Evolutionary conservation across 2,888 invertebrate species (phyloP).

Genomic region (Lysandra coridon): DNA sequence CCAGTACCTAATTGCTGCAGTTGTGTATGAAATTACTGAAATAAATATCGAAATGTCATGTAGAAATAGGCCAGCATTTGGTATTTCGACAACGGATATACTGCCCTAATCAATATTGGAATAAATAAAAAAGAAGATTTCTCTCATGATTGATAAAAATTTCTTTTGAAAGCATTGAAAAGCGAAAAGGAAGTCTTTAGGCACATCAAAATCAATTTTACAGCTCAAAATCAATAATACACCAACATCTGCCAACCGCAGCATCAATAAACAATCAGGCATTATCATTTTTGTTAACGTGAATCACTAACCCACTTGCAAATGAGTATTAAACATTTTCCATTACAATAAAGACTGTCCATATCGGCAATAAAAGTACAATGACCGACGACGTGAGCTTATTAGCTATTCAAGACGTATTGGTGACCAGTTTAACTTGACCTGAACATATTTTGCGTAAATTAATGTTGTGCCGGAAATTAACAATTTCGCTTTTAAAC

Average conservation of each 20-base stretch:
- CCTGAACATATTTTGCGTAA: slow-evolving; percentile 2
- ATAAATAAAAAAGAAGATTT: neutral
- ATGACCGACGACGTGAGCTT: slow-evolving; percentile 50
- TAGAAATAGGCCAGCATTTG: too few relatives aligned
- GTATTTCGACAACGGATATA: too few relatives aligned
- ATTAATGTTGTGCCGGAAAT: neutral
- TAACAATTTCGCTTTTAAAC: neutral
- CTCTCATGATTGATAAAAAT: neutral
- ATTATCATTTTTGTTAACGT: slow-evolving; percentile 39
- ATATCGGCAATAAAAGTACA: slow-evolving; percentile 46
- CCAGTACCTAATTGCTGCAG: too few relatives aligned
- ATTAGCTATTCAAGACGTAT: slow-evolving; percentile 39
- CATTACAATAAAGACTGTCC: slow-evolving; percentile 44
- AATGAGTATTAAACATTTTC: slow-evolving; percentile 46
- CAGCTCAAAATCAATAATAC: slow-evolving; percentile 44
- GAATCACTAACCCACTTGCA: slow-evolving; percentile 45
- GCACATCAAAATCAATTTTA: neutral
- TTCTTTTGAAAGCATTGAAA: too few relatives aligned
- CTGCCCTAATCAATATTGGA: too few relatives aligned
- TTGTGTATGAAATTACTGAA: too few relatives aligned
- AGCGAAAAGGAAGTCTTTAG: too few relatives aligned
- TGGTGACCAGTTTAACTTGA: neutral
- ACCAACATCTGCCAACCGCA: slow-evolving; percentile 41
- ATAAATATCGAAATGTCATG: too few relatives aligned
- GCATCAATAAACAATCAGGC: slow-evolving; percentile 42